Conservation (phyloP, 2,113 vertebrate genomes). For the Sitta europaea region DNA sequence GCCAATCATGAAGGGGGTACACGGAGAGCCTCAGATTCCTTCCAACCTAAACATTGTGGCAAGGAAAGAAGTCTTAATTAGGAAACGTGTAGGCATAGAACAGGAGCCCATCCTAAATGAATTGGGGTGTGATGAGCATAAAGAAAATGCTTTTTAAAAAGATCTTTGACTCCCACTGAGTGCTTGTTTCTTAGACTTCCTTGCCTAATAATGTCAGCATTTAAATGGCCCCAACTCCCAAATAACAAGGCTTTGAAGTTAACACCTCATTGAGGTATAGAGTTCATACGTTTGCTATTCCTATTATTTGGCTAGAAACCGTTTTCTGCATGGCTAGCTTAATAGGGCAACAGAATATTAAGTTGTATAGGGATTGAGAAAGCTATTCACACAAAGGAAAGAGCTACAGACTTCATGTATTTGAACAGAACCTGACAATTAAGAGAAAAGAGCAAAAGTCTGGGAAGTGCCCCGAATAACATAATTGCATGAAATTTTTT, state of each 20-base stretch:
- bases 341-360: conserved; percentile 72
- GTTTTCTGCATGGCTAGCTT: conserved; percentile 73
- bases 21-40: conserved; percentile 43
- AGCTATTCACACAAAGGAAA: conserved; percentile 70
- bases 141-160: conserved; percentile 72
- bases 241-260: conserved; percentile 72
- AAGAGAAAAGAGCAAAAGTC: conserved; percentile 69
- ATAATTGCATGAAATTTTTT: conserved; percentile 49
- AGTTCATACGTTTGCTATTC: conserved; percentile 72
- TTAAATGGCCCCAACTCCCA: conserved; percentile 67
- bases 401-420: conserved; percentile 73
- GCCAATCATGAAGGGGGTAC: conserved; percentile 50
- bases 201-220: conserved; percentile 73
- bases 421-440: conserved; percentile 67
- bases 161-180: conserved; percentile 73
- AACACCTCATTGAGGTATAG: conserved; percentile 75
- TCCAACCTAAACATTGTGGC: conserved; percentile 67
- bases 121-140: conserved; percentile 68
- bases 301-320: conserved; percentile 67
- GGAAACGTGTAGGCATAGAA: conserved; percentile 63
- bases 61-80: conserved; percentile 71
- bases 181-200: conserved; percentile 73
- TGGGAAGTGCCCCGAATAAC: conserved; percentile 34
- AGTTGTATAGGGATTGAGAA: conserved; percentile 67
- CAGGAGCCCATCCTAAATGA: conserved; percentile 70